phyloP scores from a whole-genome alignment of 2,888 invertebrate genomes.

The Tenthredo notha region DNA sequence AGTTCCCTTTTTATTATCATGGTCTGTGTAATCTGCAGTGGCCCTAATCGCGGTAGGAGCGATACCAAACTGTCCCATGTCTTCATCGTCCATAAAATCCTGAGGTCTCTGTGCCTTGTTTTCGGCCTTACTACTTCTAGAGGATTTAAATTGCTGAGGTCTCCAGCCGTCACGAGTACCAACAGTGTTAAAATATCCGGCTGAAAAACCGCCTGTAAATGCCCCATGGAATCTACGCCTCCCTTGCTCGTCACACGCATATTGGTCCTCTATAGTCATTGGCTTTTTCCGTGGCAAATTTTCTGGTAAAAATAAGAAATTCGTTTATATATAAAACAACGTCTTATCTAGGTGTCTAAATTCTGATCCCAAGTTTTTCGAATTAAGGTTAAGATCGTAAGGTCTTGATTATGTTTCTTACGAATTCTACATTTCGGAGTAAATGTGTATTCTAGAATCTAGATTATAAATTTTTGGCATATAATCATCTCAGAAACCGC shows the following conservation, averaged over 20 bases:
- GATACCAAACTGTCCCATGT: conserved; percentile 96
- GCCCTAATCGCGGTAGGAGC: conserved; percentile 93
- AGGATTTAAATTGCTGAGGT: conserved; percentile 94
- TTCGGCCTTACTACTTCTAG: conserved; percentile 85
- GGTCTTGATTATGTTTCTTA: not conserved
- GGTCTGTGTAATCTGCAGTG: conserved; percentile 86
- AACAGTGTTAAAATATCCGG: conserved; percentile 98
- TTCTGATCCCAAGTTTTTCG: conserved; percentile 16
- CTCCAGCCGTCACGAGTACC: conserved; percentile 97
- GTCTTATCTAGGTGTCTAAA: conserved; percentile 8
- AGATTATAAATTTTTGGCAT: not conserved
- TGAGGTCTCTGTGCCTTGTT: conserved; percentile 85
- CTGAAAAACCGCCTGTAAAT: conserved; percentile 98
- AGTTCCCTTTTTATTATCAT: conserved; percentile 72
- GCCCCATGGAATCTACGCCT: conserved; percentile 97
- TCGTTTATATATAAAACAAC: conserved; percentile 30
- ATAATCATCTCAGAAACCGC: not conserved
- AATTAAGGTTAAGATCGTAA: too few relatives aligned
- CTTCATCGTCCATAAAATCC: conserved; percentile 99
- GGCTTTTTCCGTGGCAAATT: conserved; percentile 90
- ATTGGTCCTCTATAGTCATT: conserved; percentile 90
- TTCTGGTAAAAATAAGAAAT: conserved; percentile 79
- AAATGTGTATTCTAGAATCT: not conserved
- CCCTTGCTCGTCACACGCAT: conserved; percentile 94
- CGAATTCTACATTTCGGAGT: not conserved